Base-by-base conservation (phyloP, 2,888 invertebrate species). In the Adelphocoris suturalis region DNA sequence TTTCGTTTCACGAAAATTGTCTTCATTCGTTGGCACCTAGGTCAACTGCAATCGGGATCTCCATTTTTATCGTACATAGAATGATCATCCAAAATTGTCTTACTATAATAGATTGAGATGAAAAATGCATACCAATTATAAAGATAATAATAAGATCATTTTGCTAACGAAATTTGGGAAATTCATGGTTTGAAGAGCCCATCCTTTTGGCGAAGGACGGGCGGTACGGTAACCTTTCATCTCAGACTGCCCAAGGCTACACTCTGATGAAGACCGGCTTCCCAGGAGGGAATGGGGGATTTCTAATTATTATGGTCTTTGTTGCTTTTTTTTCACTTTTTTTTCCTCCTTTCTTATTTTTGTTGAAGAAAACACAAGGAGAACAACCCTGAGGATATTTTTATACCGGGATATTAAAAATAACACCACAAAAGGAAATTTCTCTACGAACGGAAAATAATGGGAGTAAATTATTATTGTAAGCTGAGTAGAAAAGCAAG, bases 261-360 rank as follows among this genome's bases (percentile, higher is more conserved):
- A 75, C 86, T 86, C 75, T 86, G 86, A 86, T 86, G 86, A 86
- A 86, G 86, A 86, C 86, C 11, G 86, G 46, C 86, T 85, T 19
- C 19, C 68, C 75, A 61, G 48, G 23, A 82, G 75, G 47, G 68
- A 75, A 75, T 86, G 75, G 75, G 82, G 86, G 37, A 86, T 86
- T 86, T 86, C 86, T 86, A 86, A 86, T 86, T 86, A 86, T 86
- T 75, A 86, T 75, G 86, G 86, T 86, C 86, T 86, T 86, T 86
- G 86, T 86, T 86, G 28, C 23, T 82, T n/a, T 48, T 52, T n/a
- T 48, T 52, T 27, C 48, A 47, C 27, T 48, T 75, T 86, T 86
- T 57, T 28, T 3, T 57, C n/a, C n/a, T 52, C 3, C 85, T 61
- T 55, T 80, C n/a, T 80, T 37, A 37, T 28, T 80, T 82, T 82